Conservation (phyloP, 1,140 invertebrate species). For the Drosophila teissieri region DNA sequence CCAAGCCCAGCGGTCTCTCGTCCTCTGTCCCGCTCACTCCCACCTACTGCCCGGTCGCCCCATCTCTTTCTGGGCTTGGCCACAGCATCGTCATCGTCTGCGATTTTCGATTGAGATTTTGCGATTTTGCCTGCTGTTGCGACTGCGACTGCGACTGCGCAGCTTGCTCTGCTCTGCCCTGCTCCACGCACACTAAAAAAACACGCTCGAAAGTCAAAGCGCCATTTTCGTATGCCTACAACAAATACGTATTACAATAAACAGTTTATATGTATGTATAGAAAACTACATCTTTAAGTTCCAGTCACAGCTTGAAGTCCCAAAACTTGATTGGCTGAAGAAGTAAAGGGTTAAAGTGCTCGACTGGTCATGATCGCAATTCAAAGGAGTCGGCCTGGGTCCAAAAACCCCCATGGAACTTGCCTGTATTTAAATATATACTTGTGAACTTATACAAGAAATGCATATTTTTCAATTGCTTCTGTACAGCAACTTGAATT, state of each 20-base stretch:
- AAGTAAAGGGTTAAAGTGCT: slow-evolving; percentile 6
- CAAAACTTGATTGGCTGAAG: slow-evolving; percentile 2
- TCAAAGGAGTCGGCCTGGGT: not conserved
- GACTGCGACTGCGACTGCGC: slow-evolving; percentile 65
- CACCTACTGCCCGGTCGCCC: not conserved
- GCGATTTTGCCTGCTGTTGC: slow-evolving; percentile 24
- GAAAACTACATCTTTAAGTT: slow-evolving; percentile 29
- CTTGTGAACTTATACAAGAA: too few species aligned
- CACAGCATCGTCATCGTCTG: slow-evolving; percentile 57
- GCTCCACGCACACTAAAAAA: slow-evolving; percentile 8
- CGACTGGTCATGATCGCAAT: slow-evolving; percentile 5
- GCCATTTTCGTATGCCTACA: slow-evolving; percentile 25
- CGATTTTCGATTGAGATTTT: slow-evolving; percentile 18
- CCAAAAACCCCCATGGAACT: not conserved
- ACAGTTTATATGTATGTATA: not conserved
- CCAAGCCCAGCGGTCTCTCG: slow-evolving; percentile 49
- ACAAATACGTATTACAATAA: slow-evolving; percentile 15
- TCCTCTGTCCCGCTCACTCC: slow-evolving; percentile 4
- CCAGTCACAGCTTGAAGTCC: slow-evolving; percentile 27
- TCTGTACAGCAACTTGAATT: too few species aligned
- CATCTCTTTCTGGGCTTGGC: slow-evolving; percentile 61
- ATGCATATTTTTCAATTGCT: too few species aligned
- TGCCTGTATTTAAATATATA: not conserved
- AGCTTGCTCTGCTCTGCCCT: slow-evolving; percentile 19
- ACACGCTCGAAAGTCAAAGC: not conserved